Base-by-base conservation (phyloP, 2,797 vertebrate genomes). In the Thaleichthys pacificus region DNA sequence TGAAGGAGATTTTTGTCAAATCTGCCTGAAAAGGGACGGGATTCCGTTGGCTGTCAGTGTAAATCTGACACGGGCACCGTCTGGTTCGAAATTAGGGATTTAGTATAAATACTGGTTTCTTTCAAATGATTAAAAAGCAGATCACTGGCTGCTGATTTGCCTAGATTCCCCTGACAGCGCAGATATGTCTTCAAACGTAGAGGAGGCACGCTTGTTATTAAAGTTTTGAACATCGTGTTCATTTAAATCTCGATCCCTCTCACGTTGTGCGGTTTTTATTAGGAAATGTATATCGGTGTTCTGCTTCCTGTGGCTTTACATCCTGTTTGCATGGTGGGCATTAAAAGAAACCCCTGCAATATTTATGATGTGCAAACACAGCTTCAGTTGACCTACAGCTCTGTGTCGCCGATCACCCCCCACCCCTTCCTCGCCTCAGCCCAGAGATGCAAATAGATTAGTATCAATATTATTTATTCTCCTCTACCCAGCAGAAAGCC, bases 361-460 rank as follows among this genome's bases (percentile, higher is more conserved):
- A 81, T 83, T 81, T 61, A 81, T 82, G 77, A 76, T 61, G 61
- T 47, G 17, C 24, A 28, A 63, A 61, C 61, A 68, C 69, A 64
- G 75, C 76, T 78, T 54, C 24, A 71, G 68, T 77, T 76, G 65
- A 78, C 32, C 75, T 60, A 72, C 51, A 47, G 38, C 51, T 66
- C 66, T 69, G 21, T 49, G 26, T 49, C 17, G 66, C 26, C 17
- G 19, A 12, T 3, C 11, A 6, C 15, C 21, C 63, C 28, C 17
- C 26, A 42, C 22, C 8, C 24, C 71, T 66, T 66, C 74, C 51
- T 63, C 58, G 22, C 17, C 28, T 21, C 38, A 69, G 21, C 69
- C 26, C 30, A 57, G 42, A 32, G 49, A 67, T 42, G 30, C 56
- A 70, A 61, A 28, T 58, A 60, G 47, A 77, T 68, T 61, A 63